These are phyloP conservation scores for Dendrophyllia cribrosa DNA, from an alignment of 64 coral and sea anemone genomes.

Conservation along the genomic window DNA sequence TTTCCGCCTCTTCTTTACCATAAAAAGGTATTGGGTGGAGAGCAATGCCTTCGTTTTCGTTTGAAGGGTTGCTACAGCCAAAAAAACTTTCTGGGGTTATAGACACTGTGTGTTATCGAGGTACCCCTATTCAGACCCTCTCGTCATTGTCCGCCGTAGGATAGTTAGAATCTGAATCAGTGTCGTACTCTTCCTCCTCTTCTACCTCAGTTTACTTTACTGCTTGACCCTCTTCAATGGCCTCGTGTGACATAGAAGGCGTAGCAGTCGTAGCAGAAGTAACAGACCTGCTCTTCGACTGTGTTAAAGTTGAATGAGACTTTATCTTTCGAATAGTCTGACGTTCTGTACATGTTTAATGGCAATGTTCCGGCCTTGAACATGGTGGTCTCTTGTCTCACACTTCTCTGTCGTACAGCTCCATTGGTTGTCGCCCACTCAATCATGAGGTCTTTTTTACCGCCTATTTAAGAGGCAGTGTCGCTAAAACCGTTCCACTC, in stretches of 20 bases:
- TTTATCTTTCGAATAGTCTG: constrained; percentile 48
- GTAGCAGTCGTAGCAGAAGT: constrained; percentile 18
- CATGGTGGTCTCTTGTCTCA: constrained; percentile 64
- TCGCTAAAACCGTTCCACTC: too few relatives aligned
- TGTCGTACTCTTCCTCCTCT: constrained; percentile 54
- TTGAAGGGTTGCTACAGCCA: too few relatives aligned
- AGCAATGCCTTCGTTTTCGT: too few relatives aligned
- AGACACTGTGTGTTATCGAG: too few relatives aligned
- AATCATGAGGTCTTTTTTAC: constrained; percentile 54
- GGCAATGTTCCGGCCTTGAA: constrained; percentile 57
- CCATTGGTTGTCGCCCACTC: constrained; percentile 47
- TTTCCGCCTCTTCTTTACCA: too few relatives aligned
- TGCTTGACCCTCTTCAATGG: constrained; percentile 28
- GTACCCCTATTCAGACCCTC: too few relatives aligned
- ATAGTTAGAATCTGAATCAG: constrained; percentile 48
- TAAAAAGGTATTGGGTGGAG: too few relatives aligned
- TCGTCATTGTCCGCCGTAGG: constrained; percentile 55
- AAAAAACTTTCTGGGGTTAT: too few relatives aligned
- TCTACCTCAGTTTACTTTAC: constrained; percentile 48
- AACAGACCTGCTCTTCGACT: constrained; percentile 1
- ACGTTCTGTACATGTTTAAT: constrained; percentile 16
- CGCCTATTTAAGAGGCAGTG: constrained; percentile 35
- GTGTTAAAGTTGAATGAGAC: constrained; percentile 17
- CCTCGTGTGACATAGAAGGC: neutral
- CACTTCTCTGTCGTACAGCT: constrained; percentile 57